Percentiles rank a stretch among this genome's conserved stretches.
phyloP scores from a whole-genome alignment of 92 coral and sea anemone species.

The Paramuricea clavata region DNA sequence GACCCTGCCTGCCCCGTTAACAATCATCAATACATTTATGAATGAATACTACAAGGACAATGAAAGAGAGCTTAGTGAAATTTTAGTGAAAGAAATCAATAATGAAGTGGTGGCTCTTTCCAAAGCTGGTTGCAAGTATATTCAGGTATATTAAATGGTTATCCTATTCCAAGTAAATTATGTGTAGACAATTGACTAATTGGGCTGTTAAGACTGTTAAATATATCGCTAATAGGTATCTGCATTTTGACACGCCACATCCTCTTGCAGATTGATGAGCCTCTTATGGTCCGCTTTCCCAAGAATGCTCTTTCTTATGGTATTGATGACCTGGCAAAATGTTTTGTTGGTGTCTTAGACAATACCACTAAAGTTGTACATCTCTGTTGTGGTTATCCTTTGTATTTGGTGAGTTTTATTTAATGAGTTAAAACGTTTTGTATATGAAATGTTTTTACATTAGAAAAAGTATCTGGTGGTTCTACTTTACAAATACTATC shows the following conservation, averaged over 20 bases:
- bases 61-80: conserved; percentile 50
- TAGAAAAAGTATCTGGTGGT: too few species aligned
- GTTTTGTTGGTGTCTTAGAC: conserved; percentile 81
- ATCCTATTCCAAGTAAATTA: not conserved
- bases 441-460: too few species aligned
- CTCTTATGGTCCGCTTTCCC: conserved; percentile 87
- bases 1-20: conserved; percentile 92
- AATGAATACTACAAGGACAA: conserved; percentile 73
- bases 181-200: too few species aligned
- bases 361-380: conserved; percentile 77
- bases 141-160: conserved; percentile 71
- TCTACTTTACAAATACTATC: too few species aligned
- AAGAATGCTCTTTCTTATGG: conserved; percentile 82
- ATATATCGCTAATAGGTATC: too few species aligned
- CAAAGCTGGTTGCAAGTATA: conserved; percentile 80
- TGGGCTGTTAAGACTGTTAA: too few species aligned
- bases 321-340: conserved; percentile 82
- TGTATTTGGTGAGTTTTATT: conserved; percentile 76
- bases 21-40: conserved; percentile 73
- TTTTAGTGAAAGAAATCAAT: conserved; percentile 71
- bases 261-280: conserved; percentile 83
- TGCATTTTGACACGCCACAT: not conserved
- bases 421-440: too few species aligned
- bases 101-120: conserved; percentile 77
- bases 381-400: conserved; percentile 91